Conservation (phyloP, 2,888 invertebrate species). For the Trachelus troglodyta region DNA sequence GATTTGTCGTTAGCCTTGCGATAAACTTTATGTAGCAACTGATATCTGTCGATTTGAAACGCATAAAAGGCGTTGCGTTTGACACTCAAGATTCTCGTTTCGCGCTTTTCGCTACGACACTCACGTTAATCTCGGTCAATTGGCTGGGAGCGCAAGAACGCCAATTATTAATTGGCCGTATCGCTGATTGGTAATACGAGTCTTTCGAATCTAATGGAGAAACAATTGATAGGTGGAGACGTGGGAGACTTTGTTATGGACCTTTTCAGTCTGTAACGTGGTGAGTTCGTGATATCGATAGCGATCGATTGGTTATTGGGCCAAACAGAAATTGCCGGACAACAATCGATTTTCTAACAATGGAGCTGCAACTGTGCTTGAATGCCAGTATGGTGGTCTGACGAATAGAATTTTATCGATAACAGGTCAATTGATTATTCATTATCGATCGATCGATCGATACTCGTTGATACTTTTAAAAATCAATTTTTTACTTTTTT, state of each 20-base stretch:
- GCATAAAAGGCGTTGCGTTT: conserved; percentile 39
- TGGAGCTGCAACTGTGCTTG: background rate
- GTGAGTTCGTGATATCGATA: background rate
- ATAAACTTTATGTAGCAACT: conserved; percentile 60
- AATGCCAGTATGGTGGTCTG: background rate
- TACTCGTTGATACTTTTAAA: no score
- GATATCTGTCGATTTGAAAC: conserved; percentile 55
- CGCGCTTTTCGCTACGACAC: background rate
- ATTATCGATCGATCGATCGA: background rate
- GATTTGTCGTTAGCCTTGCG: conserved; percentile 63
- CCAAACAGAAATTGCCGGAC: background rate
- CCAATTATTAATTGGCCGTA: background rate
- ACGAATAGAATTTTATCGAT: background rate
- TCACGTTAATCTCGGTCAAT: background rate
- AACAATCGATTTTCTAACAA: background rate
- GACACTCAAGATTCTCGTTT: conserved; percentile 1
- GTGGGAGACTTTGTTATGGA: background rate
- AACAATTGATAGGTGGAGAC: background rate
- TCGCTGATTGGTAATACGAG: background rate
- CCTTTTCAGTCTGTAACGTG: background rate
- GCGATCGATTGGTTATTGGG: background rate
- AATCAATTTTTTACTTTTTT: background rate
- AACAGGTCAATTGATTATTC: background rate
- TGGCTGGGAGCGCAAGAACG: background rate
- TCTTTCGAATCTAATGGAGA: background rate